Evolutionary conservation across 2,888 invertebrate species (phyloP).

Genomic region (Melolontha melolontha): DNA sequence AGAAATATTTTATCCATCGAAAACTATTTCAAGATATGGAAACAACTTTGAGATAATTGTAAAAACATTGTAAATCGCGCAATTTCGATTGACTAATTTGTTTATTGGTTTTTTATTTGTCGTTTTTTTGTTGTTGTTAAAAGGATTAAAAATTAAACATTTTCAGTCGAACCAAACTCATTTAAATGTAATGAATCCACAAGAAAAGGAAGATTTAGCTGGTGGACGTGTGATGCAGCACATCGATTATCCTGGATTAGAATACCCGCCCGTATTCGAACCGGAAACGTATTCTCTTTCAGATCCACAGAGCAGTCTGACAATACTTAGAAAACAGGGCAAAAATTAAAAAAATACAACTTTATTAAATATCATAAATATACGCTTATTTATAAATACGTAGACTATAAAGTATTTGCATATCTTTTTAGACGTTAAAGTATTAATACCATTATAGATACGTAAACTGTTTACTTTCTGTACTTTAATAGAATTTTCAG

Average conservation of each 20-base stretch:
- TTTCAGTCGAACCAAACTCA: constrained; percentile 12
- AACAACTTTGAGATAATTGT: too few relatives aligned
- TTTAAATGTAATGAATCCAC: background rate
- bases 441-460: background rate
- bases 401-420: constrained; percentile 9
- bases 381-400: constrained; percentile 21
- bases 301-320: constrained; percentile 66
- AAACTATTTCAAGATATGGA: too few relatives aligned
- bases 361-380: constrained; percentile 7
- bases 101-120: too few relatives aligned
- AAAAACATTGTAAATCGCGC: too few relatives aligned
- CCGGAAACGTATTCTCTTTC: constrained; percentile 84
- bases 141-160: too few relatives aligned
- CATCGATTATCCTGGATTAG: constrained; percentile 82
- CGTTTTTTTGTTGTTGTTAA: too few relatives aligned
- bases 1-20: too few relatives aligned
- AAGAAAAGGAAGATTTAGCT: constrained; percentile 16
- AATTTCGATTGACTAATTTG: too few relatives aligned
- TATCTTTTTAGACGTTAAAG: background rate
- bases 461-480: background rate
- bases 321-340: constrained; percentile 59
- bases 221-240: constrained; percentile 56
- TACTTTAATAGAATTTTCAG: too few relatives aligned
- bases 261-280: constrained; percentile 88
- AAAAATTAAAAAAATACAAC: constrained; percentile 42